These are phyloP conservation scores for Cyanoramphus novaezelandiae DNA, from an alignment of 2,113 vertebrate species.

Conservation along the genomic window DNA sequence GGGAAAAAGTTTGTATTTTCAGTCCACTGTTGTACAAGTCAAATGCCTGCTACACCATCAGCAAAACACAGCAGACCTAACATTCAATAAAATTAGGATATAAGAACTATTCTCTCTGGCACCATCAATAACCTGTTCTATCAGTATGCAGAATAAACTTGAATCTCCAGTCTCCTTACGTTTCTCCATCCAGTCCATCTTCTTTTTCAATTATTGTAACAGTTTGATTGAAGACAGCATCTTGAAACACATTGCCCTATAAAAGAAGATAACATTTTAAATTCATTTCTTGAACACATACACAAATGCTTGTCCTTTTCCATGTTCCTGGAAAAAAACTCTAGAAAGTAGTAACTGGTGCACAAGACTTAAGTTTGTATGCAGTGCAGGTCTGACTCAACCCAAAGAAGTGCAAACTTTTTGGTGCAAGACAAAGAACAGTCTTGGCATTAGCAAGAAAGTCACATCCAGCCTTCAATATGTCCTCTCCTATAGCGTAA, in stretches of 20 bases:
- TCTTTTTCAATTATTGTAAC: conserved; percentile 94
- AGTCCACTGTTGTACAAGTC: not conserved
- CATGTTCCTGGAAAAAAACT: not conserved
- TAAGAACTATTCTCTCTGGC: not conserved
- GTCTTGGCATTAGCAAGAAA: not conserved
- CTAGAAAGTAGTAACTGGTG: not conserved
- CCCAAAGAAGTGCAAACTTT: not conserved
- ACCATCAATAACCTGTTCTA: not conserved
- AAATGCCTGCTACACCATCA: not conserved
- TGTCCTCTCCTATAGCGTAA: not conserved
- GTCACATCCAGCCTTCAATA: not conserved
- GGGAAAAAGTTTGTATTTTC: not conserved
- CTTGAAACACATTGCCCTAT: conserved; percentile 94
- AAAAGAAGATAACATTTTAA: not conserved
- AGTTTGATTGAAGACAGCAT: conserved; percentile 98
- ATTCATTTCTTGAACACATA: not conserved
- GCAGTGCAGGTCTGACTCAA: not conserved
- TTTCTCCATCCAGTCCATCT: conserved; percentile 96
- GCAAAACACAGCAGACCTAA: not conserved
- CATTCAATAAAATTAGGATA: not conserved
- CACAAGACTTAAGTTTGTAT: accelerated
- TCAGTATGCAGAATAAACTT: not conserved
- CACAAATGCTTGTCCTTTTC: accelerated
- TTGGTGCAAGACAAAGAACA: not conserved
- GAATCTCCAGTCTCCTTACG: conserved; percentile 76